These are phyloP conservation scores for Dryocosmus kuriphilus DNA, from an alignment of 2,888 invertebrate species.

Conservation along the genomic window DNA sequence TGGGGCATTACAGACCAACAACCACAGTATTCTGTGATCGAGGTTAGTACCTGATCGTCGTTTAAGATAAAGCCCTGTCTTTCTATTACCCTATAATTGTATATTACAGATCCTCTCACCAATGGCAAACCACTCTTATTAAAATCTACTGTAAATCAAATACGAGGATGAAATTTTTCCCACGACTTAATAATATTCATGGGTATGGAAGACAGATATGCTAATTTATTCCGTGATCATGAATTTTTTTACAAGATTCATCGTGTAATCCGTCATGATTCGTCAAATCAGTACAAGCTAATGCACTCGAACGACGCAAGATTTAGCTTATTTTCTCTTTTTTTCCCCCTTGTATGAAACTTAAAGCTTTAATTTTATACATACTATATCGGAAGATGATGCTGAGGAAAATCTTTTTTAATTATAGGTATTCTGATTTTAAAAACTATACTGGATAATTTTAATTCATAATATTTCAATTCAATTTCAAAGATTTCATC, in stretches of 20 bases:
- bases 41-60: background rate
- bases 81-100: conserved; percentile 29
- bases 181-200: conserved; percentile 3
- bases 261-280: conserved; percentile 71
- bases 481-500: too few species aligned
- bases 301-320: conserved; percentile 46
- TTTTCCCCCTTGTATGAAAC: background rate
- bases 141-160: conserved; percentile 46
- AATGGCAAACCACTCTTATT: conserved; percentile 46
- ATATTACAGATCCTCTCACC: conserved; percentile 41
- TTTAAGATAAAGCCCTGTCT: conserved; percentile 16
- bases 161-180: conserved; percentile 50
- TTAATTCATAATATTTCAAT: too few species aligned
- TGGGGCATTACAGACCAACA: too few species aligned
- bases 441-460: too few species aligned
- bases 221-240: conserved; percentile 68
- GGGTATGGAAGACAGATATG: conserved; percentile 50
- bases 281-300: conserved; percentile 55
- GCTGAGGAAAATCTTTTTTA: too few species aligned
- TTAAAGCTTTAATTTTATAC: background rate
- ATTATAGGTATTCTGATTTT: too few species aligned
- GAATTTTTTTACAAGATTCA: conserved; percentile 63
- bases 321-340: conserved; percentile 38
- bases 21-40: background rate
- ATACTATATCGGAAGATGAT: too few species aligned